Conservation (phyloP, 1,140 invertebrate genomes). For the Trypoxylus dichotomus region DNA sequence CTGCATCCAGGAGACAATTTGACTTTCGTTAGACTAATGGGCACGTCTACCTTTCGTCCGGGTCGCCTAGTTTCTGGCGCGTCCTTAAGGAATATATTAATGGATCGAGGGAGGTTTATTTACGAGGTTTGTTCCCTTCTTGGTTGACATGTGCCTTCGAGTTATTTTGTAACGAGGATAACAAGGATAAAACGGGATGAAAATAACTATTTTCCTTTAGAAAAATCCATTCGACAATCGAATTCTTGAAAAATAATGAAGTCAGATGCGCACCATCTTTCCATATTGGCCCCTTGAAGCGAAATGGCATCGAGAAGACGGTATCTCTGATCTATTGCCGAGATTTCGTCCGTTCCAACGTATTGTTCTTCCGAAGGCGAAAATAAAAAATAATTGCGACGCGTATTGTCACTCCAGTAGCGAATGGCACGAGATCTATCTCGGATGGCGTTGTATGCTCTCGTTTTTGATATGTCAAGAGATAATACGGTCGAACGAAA, state of each 20-base stretch:
- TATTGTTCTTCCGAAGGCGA: neutral
- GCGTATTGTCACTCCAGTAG: neutral
- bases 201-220: too few species aligned
- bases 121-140: too few species aligned
- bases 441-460: too few species aligned
- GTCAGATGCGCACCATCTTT: neutral
- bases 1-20: neutral
- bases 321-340: neutral
- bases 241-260: neutral
- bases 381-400: conserved; percentile 4
- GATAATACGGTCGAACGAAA: too few species aligned
- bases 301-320: neutral
- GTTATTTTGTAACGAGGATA: too few species aligned
- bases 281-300: neutral
- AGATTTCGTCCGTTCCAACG: neutral
- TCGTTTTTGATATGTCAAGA: too few species aligned
- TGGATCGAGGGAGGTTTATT: neutral
- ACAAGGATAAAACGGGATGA: too few species aligned
- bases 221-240: neutral
- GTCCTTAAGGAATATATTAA: neutral
- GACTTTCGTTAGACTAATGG: neutral
- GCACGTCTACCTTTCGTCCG: neutral
- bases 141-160: too few species aligned
- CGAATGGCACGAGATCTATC: too few species aligned
- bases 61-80: neutral